phyloP scores from a whole-genome alignment of 35 echinoderm and acorn worm genomes.

The Heliocidaris tuberculata region DNA sequence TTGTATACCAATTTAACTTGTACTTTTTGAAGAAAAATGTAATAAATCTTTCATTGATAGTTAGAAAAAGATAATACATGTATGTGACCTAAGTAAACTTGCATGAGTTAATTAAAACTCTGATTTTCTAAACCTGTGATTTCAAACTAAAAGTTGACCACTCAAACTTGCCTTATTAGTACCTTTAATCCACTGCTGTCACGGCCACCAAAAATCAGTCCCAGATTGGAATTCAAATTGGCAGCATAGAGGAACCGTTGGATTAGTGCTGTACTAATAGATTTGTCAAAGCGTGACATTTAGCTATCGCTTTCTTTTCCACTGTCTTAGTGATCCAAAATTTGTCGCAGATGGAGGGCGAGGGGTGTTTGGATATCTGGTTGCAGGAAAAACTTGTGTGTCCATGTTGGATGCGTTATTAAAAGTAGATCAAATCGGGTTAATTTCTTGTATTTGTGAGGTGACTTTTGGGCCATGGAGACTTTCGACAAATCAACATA shows the following conservation, averaged over 20 bases:
- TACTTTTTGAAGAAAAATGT: too few species aligned
- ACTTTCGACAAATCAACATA: background rate
- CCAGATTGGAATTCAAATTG: background rate
- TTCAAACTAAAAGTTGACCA: too few species aligned
- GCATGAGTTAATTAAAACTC: too few species aligned
- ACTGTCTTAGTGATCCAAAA: background rate
- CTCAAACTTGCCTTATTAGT: background rate
- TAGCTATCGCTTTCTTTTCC: background rate
- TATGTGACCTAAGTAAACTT: too few species aligned
- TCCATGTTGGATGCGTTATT: background rate
- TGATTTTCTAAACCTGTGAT: too few species aligned
- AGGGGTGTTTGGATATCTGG: background rate
- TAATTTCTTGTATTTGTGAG: background rate
- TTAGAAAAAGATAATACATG: too few species aligned
- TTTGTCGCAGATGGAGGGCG: background rate
- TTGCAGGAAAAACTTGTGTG: background rate
- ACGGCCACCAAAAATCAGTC: background rate
- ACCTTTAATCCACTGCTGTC: background rate
- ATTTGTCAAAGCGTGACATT: slow-evolving; percentile 12
- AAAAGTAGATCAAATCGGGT: background rate
- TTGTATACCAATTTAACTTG: too few species aligned
- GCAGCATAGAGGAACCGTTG: background rate
- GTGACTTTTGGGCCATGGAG: background rate
- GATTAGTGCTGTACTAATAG: slow-evolving; percentile 3
- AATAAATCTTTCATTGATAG: too few species aligned